A percentile compares a stretch with the other conserved stretches of the same genome.
phyloP scores from a whole-genome alignment of 2,797 vertebrate species.

The Acanthis flammea region DNA sequence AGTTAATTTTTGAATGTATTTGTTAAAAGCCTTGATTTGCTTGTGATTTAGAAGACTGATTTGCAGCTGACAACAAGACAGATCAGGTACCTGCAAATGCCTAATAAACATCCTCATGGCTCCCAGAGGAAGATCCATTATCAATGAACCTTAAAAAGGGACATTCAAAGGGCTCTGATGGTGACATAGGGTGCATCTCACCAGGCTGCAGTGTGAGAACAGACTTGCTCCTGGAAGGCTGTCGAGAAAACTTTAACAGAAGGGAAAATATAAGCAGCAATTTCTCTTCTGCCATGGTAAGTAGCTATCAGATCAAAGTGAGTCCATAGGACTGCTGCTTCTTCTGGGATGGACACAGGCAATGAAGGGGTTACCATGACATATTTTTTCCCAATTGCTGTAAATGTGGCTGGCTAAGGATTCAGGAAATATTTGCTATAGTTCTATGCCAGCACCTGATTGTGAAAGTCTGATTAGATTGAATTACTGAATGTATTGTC shows the following conservation, averaged over 20 bases:
- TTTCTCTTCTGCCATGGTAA: not conserved
- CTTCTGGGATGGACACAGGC: not conserved
- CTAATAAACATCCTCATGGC: not conserved
- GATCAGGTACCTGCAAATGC: not conserved
- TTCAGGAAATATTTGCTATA: constrained; percentile 54
- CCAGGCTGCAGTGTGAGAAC: not conserved
- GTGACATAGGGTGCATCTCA: not conserved
- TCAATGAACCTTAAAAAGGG: not conserved
- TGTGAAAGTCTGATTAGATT: constrained; percentile 54
- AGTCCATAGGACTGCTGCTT: not conserved
- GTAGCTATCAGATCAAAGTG: not conserved
- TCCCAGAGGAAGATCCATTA: not conserved
- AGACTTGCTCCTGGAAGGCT: not conserved
- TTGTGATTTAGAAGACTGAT: not conserved
- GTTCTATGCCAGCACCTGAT: constrained; percentile 29
- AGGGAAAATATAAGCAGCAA: not conserved
- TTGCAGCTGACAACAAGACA: not conserved
- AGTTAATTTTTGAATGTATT: not conserved
- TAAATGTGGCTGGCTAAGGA: constrained; percentile 3
- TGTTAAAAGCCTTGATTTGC: not conserved
- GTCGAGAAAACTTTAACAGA: not conserved
- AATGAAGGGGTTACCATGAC: not conserved
- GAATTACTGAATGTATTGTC: constrained; percentile 56
- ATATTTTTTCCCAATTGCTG: not conserved
- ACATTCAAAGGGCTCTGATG: not conserved